phyloP scores from a whole-genome alignment of 2,113 vertebrate genomes.

The Stegostoma tigrinum region DNA sequence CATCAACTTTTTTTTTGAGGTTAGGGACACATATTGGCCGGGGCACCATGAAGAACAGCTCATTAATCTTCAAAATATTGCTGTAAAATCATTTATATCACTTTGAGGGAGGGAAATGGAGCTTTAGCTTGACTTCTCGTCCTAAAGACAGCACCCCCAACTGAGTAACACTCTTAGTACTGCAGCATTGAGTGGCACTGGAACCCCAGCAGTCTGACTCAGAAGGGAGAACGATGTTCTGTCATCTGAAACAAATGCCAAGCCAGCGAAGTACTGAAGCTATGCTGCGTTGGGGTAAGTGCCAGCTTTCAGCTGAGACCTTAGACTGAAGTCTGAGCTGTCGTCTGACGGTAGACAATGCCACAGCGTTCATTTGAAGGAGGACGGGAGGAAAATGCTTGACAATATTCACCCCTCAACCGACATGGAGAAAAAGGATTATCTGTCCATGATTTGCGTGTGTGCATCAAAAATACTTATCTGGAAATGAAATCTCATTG shows the following conservation, averaged over 20 bases:
- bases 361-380: background rate
- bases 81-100: background rate
- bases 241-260: too few relatives aligned
- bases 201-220: too few relatives aligned
- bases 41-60: too few relatives aligned
- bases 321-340: background rate
- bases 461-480: background rate
- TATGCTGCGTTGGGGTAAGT: background rate
- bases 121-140: background rate
- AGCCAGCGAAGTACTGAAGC: background rate
- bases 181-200: too few relatives aligned
- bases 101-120: background rate
- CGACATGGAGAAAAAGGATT: background rate
- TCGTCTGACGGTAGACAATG: background rate
- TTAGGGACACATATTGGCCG: background rate
- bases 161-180: too few relatives aligned
- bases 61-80: too few relatives aligned
- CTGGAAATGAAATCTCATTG: background rate
- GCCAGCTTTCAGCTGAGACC: background rate
- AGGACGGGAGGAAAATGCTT: background rate
- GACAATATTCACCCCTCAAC: background rate
- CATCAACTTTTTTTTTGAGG: too few relatives aligned
- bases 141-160: background rate
- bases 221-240: too few relatives aligned
- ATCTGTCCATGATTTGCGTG: background rate